Base-by-base conservation (phyloP, 2,113 vertebrate species). In the Sigmodon hispidus region DNA sequence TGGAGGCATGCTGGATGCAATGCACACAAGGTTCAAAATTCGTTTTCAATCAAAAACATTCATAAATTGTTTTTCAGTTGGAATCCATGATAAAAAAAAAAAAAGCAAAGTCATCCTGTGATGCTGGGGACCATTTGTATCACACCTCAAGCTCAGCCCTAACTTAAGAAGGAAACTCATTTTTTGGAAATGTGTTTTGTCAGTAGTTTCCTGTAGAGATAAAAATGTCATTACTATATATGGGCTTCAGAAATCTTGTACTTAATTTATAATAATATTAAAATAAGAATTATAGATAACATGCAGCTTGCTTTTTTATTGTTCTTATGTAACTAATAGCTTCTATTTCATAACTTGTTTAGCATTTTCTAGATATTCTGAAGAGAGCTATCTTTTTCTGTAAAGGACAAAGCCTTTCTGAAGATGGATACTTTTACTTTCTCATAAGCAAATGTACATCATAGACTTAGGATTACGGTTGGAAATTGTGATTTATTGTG, bases 401-500 rank as follows among this genome's bases (percentile, higher is more conserved):
- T 97, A 92, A 96, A 97, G 97, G 84, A 84, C 96, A 98, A 98
- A 98, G 96, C 97, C 96, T 97, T 94, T 97, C 94, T 97, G 95
- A 96, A 98, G 97, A 97, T 97, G 96, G 96, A 98, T 93, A 96
- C 87, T 97, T 97, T 98, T 98, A 97, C 98, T 98, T 98, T 98
- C 98, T 98, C 97, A 98, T 98, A 98, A 95, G 97, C 98, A 97
- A 98, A 98, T 98, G 97, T 98, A 10, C 59, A 29, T 98, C 97
- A 97, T 97, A 98, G 97, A 93, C 97, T 94, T 97, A 98, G 97
- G 96, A 97, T 95, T 97, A 98, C 36, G 77, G 3, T 24, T 98
- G 97, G 96, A 98, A 97, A 98, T 97, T 97, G 98, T 98, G 98
- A 98, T 98, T 97, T 98, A 96, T 98, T 98, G 97, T 98, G 98